Evolutionary conservation across 1,140 invertebrate species (phyloP).

Genomic region (Sitodiplosis mosellana): DNA sequence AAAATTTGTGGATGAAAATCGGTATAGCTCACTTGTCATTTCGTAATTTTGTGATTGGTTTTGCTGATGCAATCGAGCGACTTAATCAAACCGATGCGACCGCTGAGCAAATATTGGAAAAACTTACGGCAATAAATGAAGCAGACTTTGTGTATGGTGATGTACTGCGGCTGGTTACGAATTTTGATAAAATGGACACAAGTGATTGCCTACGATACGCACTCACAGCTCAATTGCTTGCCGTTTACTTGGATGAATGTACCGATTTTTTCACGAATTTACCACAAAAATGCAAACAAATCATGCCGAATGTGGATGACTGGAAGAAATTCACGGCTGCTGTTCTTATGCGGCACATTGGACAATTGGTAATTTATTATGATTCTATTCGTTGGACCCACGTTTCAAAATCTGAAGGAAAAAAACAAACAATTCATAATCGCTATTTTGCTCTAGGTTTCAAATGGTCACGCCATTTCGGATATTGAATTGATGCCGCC

Average conservation of each 20-base stretch:
- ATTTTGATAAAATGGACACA: constrained; percentile 1
- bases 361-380: constrained; percentile 1
- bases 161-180: neutral
- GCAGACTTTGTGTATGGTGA: neutral
- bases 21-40: constrained; percentile 5
- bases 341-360: constrained; percentile 2
- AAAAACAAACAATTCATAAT: neutral
- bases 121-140: neutral
- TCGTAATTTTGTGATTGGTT: neutral
- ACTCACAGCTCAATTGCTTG: constrained; percentile 2
- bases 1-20: constrained; percentile 2
- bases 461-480: constrained; percentile 2
- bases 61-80: neutral
- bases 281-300: neutral
- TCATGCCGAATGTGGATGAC: neutral
- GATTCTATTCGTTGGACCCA: neutral
- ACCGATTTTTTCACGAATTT: constrained; percentile 1
- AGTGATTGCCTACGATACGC: constrained; percentile 1
- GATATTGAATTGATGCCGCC: neutral
- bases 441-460: neutral
- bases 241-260: neutral
- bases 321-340: constrained; percentile 1
- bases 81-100: neutral
- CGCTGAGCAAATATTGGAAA: neutral
- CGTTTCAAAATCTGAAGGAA: too few species aligned